Percentiles rank a stretch among this genome's conserved stretches.
These are phyloP conservation scores for Troilus luridus DNA, from an alignment of 2,888 invertebrate species.

Conservation along the genomic window DNA sequence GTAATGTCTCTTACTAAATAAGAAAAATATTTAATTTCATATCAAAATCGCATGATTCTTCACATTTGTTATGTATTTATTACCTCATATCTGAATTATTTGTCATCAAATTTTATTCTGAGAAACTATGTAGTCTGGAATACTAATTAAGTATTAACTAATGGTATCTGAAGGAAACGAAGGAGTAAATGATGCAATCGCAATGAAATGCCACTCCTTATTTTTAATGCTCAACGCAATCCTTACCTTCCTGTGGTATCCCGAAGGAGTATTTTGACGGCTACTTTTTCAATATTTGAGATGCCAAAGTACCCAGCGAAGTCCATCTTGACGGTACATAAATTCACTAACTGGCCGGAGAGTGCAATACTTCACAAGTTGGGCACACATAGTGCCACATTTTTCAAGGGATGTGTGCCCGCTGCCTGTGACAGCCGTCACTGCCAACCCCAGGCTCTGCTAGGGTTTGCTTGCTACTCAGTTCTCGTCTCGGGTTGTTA, in stretches of 20 bases:
- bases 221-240: too few relatives aligned
- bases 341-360: background rate
- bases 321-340: background rate
- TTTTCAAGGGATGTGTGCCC: background rate
- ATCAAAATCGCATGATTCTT: too few relatives aligned
- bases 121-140: too few relatives aligned
- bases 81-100: too few relatives aligned
- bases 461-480: background rate
- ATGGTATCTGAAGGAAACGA: too few relatives aligned
- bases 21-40: too few relatives aligned
- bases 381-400: constrained; percentile 13
- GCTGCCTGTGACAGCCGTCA: constrained; percentile 2
- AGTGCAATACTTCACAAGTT: background rate
- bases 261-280: background rate
- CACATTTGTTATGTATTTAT: too few relatives aligned
- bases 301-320: background rate
- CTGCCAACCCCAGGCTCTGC: constrained; percentile 3
- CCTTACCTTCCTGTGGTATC: background rate
- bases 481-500: background rate
- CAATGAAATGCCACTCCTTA: too few relatives aligned
- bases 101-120: too few relatives aligned
- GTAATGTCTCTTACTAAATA: too few relatives aligned
- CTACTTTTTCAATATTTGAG: background rate
- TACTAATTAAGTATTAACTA: too few relatives aligned
- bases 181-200: too few relatives aligned